These are phyloP conservation scores for Ispidina lecontei DNA, from an alignment of 2,797 vertebrate species.

Conservation along the genomic window DNA sequence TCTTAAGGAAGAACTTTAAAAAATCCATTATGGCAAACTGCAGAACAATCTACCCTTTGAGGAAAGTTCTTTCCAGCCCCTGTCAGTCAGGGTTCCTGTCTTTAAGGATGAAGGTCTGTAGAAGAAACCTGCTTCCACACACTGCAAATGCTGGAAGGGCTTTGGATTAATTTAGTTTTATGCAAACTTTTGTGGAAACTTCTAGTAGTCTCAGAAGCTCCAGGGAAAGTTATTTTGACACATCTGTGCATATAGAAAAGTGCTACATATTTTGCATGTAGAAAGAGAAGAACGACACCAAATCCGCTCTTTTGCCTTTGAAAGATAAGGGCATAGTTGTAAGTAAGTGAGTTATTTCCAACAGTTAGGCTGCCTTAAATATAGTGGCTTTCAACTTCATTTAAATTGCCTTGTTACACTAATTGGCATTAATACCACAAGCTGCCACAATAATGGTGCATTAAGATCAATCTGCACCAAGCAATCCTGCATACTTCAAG, in stretches of 20 bases:
- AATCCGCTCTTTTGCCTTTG: background rate
- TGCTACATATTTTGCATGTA: background rate
- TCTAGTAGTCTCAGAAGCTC: background rate
- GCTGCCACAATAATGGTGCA: background rate
- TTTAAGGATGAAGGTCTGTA: background rate
- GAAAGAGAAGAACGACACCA: background rate
- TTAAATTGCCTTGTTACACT: conserved; percentile 39
- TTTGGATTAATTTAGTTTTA: background rate
- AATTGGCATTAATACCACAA: conserved; percentile 28
- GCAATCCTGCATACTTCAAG: background rate
- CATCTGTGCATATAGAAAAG: background rate
- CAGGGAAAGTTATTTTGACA: background rate
- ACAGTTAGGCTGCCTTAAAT: background rate
- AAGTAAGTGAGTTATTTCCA: background rate
- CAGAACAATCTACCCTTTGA: background rate
- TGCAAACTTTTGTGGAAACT: background rate
- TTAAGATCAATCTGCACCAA: background rate
- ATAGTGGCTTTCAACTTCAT: background rate
- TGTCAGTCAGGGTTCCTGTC: background rate
- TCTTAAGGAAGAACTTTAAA: background rate
- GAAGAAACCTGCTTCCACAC: background rate
- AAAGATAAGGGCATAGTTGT: background rate
- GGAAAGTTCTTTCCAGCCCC: background rate
- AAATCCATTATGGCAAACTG: background rate
- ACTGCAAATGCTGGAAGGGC: background rate